Percentiles rank a stretch among this genome's conserved stretches.
Conservation (phyloP, 2,888 invertebrate genomes). For the Hydropsyche betteni region DNA sequence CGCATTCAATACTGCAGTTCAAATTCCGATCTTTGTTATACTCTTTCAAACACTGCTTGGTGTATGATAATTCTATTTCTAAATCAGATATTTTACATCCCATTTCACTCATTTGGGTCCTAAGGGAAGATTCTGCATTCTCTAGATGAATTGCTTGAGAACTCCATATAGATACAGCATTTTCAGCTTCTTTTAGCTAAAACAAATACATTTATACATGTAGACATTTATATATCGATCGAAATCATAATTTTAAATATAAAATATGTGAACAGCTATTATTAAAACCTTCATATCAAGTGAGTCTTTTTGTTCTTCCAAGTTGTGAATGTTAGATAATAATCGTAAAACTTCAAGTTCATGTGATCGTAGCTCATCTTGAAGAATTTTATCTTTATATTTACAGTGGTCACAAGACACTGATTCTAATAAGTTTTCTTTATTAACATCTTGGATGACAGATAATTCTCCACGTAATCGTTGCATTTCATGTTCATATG, state of each 20-base stretch:
- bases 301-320: constrained; percentile 64
- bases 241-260: too few species aligned
- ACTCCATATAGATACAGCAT: constrained; percentile 38
- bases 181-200: constrained; percentile 44
- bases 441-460: constrained; percentile 55
- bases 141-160: constrained; percentile 51
- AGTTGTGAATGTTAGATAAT: constrained; percentile 36
- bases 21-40: constrained; percentile 40
- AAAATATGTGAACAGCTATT: background rate
- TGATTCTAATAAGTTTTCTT: constrained; percentile 55
- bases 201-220: background rate
- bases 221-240: too few species aligned
- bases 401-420: constrained; percentile 25
- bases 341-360: constrained; percentile 21
- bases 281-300: constrained; percentile 61
- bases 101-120: constrained; percentile 62
- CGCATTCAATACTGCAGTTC: constrained; percentile 49
- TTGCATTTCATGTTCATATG: constrained; percentile 39
- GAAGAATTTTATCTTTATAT: constrained; percentile 26
- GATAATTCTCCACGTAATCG: constrained; percentile 31
- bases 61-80: constrained; percentile 38
- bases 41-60: constrained; percentile 39
- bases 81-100: constrained; percentile 60
- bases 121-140: constrained; percentile 51
- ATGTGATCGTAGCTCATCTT: constrained; percentile 25